Base-by-base conservation (phyloP, 2,113 vertebrate genomes). In the Stictonetta naevosa region DNA sequence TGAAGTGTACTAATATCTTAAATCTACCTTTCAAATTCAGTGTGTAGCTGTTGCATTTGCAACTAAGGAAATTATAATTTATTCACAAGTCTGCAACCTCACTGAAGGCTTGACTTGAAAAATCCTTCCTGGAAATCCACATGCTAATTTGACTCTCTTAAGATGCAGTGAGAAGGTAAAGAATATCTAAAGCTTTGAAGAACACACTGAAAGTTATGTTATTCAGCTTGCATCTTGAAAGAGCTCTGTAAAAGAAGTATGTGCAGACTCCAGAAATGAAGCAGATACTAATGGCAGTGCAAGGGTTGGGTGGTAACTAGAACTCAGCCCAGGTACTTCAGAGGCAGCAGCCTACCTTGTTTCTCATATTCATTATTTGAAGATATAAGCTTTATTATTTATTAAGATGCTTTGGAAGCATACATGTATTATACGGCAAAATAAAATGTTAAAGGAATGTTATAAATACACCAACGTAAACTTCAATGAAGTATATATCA, bases 401-500 rank as follows among this genome's bases (percentile, higher is more conserved):
- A 69, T 82, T 89, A 96, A 95, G 62, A 90, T 87, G 50, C 64
- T 97, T 96, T 31, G 38, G 63, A 96, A 97, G 13, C 3, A 53
- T 88, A 29, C 40, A 94, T 83, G 84, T 52, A 94, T 29, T 11
- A 90, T 42, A 40, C 38, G 55, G 68, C 82, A 94, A 94, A 95
- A 85, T 56, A 93, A 14, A 76, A 84, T 64, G 96, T 96, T 92
- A 71, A 91, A 53, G 90, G 78, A 71, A 96, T 93, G 79, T 93
- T 96, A 92, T 86, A 90, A 92, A 96, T 88, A 96, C 91, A 93
- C 36, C 66, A 89, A 94, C 33, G 31, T 95, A 96, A 96, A 89
- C 75, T 91, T 83, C 96, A 96, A 81, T 64, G 34, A 95, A 88
- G 92, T 22, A 96, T 55, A 29, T 55, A 92, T 83, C 60, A 84